Conservation (phyloP, 2,888 invertebrate genomes). For the Hartigia nigra region DNA sequence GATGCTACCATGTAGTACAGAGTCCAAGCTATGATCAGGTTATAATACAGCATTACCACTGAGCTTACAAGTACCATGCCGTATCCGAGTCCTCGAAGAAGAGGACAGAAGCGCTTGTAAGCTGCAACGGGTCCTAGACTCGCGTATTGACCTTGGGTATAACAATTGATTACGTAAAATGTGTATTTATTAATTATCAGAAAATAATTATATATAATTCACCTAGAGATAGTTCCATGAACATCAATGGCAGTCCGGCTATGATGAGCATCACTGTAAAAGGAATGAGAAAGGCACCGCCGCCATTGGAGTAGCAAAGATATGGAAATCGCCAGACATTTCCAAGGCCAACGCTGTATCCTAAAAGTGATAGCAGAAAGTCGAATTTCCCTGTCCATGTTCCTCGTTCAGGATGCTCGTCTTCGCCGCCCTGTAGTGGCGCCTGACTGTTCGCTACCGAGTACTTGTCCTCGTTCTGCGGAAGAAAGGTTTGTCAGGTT, state of each 20-base stretch:
- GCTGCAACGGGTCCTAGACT: constrained; percentile 82
- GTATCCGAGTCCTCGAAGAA: constrained; percentile 80
- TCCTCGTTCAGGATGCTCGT: constrained; percentile 71
- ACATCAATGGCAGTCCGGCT: constrained; percentile 84
- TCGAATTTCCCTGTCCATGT: constrained; percentile 83
- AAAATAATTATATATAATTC: constrained; percentile 11
- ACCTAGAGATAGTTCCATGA: constrained; percentile 85
- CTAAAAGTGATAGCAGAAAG: constrained; percentile 77
- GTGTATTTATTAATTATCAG: neutral
- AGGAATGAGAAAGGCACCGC: constrained; percentile 86
- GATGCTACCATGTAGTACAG: constrained; percentile 81
- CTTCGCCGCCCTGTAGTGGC: constrained; percentile 62
- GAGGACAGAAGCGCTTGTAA: constrained; percentile 82
- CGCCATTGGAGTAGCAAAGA: constrained; percentile 81
- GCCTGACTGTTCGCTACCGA: constrained; percentile 67
- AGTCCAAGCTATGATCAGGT: constrained; percentile 83
- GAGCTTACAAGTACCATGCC: constrained; percentile 83
- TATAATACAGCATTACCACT: constrained; percentile 81
- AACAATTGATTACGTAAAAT: constrained; percentile 9
- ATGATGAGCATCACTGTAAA: constrained; percentile 84
- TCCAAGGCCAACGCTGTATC: constrained; percentile 79
- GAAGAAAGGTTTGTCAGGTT: neutral
- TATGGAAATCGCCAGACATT: constrained; percentile 84
- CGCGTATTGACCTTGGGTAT: constrained; percentile 75
- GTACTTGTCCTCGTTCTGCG: constrained; percentile 66